Base-by-base conservation (phyloP, 2,113 vertebrate genomes). In the Trogon surrucura region DNA sequence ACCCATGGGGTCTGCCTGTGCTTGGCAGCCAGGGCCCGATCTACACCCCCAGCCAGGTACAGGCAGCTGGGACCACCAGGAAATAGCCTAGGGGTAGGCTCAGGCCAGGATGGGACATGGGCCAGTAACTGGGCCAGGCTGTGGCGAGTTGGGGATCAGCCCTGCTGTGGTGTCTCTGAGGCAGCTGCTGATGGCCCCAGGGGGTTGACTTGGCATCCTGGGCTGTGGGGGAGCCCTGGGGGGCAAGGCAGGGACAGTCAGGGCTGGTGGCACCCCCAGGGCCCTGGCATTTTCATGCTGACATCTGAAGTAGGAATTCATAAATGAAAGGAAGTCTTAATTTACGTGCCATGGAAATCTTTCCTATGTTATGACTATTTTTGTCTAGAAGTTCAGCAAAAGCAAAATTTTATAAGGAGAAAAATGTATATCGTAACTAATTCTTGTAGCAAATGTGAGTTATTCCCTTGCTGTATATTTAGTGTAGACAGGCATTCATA, bases 221-320 rank as follows among this genome's bases (percentile, higher is more conserved):
- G 51, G 44, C n/a, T 1, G 1, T 29, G 48, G 26, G 26, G 34
- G 51, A 65, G 53, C 15, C 16, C 9, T 0, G 1, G 9, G 53
- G 25, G 9, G 7, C 14, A 0, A 19, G 51, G 13, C 41, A 61
- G 51, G 36, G 22, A 20, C 18, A 58, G n/a, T 25, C 16, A 3
- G 30, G 29, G 18, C 54, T 62, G 22, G 30, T 15, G 7, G 30
- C 50, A 16, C 22, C 26, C 26, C 13, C 2, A 0, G 32, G 44
- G 19, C 34, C 56, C 83, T 64, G 62, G 17, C 20, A n/a, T 92
- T 83, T 77, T 60, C 78, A 47, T 50, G 36, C 15, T 13, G 23
- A 29, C 45, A 34, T 70, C 36, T 38, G 18, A 70, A 94, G 38
- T 10, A 81, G 23, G n/a, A 56, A 48, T 45, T 87, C 2, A 4